Conservation (phyloP, 2,888 invertebrate genomes). For the Athalia cordata region DNA sequence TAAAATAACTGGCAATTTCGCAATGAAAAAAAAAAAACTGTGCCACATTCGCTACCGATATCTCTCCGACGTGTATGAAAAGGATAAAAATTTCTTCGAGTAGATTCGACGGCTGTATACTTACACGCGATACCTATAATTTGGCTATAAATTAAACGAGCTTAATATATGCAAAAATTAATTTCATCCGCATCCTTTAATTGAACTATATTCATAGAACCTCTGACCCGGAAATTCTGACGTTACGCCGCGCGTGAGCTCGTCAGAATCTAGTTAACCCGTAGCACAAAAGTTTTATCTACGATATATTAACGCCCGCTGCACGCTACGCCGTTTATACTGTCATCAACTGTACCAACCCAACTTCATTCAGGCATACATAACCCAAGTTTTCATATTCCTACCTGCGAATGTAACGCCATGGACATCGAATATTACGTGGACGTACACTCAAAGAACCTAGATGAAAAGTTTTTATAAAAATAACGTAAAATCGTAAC, state of each 20-base stretch:
- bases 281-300: constrained; percentile 65
- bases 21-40: too few species aligned
- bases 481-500: too few species aligned
- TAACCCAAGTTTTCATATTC: neutral
- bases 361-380: neutral
- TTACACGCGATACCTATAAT: neutral
- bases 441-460: too few species aligned
- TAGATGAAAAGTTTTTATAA: too few species aligned
- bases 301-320: constrained; percentile 64
- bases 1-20: too few species aligned
- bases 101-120: too few species aligned
- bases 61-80: too few species aligned
- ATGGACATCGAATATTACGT: too few species aligned
- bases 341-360: constrained; percentile 56
- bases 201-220: constrained; percentile 3
- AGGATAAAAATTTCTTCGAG: too few species aligned
- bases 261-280: constrained; percentile 65
- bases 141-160: neutral
- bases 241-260: constrained; percentile 19
- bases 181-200: neutral
- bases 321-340: constrained; percentile 68
- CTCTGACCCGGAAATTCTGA: neutral
- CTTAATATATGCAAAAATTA: neutral
- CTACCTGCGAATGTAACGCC: too few species aligned
- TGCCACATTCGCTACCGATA: too few species aligned